These are phyloP conservation scores for Latrodectus hesperus DNA, from an alignment of 2,888 invertebrate species.

Conservation along the genomic window DNA sequence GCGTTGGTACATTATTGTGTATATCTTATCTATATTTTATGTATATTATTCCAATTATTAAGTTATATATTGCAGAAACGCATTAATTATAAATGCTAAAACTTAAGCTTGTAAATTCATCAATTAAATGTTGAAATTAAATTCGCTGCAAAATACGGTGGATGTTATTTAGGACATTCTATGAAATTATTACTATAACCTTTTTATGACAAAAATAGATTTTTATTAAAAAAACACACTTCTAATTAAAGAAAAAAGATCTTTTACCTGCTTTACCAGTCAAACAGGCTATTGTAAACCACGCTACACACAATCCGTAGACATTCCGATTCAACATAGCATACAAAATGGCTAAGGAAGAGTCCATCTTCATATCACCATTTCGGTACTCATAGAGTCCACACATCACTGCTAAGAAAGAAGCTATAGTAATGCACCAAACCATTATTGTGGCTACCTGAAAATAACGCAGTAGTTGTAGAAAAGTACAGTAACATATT, in stretches of 20 bases:
- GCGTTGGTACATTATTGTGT: too few relatives aligned
- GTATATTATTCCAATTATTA: too few relatives aligned
- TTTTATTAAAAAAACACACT: too few relatives aligned
- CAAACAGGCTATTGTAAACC: constrained; percentile 58
- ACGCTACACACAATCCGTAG: constrained; percentile 48
- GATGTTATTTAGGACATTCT: too few relatives aligned
- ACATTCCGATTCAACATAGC: constrained; percentile 64
- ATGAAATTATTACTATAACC: too few relatives aligned
- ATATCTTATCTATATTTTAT: too few relatives aligned
- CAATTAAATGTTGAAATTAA: too few relatives aligned
- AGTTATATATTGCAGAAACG: too few relatives aligned
- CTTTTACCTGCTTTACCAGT: constrained; percentile 52
- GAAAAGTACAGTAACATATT: not conserved
- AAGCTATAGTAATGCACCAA: constrained; percentile 51
- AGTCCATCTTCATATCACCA: constrained; percentile 51
- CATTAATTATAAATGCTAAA: too few relatives aligned
- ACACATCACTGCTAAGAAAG: constrained; percentile 49
- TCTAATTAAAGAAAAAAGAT: not conserved
- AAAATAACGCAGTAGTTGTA: not conserved
- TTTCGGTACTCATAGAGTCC: constrained; percentile 57
- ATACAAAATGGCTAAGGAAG: constrained; percentile 48
- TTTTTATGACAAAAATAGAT: too few relatives aligned
- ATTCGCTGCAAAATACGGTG: too few relatives aligned
- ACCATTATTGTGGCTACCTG: constrained; percentile 35
- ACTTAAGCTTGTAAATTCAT: too few relatives aligned